Evolutionary conservation across 2,888 invertebrate genomes (phyloP).

Genomic region (Sabatieria punctata): DNA sequence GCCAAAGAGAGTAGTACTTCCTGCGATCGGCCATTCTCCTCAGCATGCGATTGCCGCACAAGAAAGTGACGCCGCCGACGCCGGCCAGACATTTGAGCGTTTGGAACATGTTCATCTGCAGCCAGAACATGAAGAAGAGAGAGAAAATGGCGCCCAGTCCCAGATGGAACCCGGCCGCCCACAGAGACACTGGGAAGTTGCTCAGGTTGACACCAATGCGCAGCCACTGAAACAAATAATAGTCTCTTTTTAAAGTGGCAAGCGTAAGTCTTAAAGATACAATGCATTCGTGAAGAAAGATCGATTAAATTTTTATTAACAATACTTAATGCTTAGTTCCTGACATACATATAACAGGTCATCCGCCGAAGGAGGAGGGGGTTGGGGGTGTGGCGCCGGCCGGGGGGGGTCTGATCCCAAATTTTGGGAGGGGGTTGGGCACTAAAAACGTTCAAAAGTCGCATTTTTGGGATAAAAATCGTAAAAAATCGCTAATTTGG

Average conservation of each 20-base stretch:
- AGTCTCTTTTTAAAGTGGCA: not conserved
- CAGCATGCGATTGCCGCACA: constrained; percentile 76
- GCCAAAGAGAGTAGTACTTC: constrained; percentile 11
- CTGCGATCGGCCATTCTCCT: constrained; percentile 16
- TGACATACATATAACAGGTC: no score
- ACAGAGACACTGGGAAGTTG: constrained; percentile 56
- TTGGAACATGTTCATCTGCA: constrained; percentile 83
- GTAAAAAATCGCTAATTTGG: no score
- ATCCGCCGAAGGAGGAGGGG: no score
- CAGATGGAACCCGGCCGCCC: constrained; percentile 71
- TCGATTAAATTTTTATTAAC: no score
- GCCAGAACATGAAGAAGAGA: constrained; percentile 60
- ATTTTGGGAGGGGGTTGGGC: no score
- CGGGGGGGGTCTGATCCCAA: no score
- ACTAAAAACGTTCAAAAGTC: no score
- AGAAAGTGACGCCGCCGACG: constrained; percentile 70
- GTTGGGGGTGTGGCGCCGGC: no score
- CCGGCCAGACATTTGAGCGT: constrained; percentile 73
- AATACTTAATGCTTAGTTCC: no score
- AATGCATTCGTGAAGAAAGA: no score
- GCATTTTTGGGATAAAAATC: no score
- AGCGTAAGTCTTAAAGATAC: no score
- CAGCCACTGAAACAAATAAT: constrained; percentile 48
- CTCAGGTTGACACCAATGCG: constrained; percentile 67
- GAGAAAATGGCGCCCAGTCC: constrained; percentile 51